A percentile compares a stretch with the other conserved stretches of the same genome.
These are phyloP conservation scores for Drepanosiphum platanoidis DNA, from an alignment of 2,888 invertebrate genomes.

Conservation along the genomic window DNA sequence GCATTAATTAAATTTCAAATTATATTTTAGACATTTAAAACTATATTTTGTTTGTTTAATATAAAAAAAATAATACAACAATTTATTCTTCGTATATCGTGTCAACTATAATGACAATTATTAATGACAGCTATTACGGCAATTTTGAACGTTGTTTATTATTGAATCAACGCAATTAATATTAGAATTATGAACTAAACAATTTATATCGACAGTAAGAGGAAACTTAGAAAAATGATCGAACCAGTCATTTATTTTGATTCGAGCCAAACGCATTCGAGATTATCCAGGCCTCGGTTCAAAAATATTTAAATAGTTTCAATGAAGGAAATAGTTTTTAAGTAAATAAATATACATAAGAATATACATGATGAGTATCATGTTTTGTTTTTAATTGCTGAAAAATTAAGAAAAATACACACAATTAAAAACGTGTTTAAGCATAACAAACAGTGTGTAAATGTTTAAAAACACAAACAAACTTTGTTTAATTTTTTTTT, in stretches of 20 bases:
- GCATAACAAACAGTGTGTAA: background rate
- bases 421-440: background rate
- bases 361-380: too few relatives aligned
- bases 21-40: too few relatives aligned
- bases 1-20: too few relatives aligned
- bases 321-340: too few relatives aligned
- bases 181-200: too few relatives aligned
- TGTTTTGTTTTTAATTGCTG: background rate
- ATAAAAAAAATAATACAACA: background rate
- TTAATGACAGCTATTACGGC: background rate
- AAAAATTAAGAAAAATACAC: background rate
- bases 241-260: background rate
- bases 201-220: too few relatives aligned
- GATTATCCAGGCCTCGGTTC: too few relatives aligned
- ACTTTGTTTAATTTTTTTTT: slow-evolving; percentile 17
- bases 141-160: too few relatives aligned
- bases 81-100: background rate
- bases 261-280: background rate
- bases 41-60: background rate
- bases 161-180: too few relatives aligned
- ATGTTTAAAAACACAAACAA: background rate
- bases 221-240: background rate
- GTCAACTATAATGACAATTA: background rate
- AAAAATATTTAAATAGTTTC: too few relatives aligned
- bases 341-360: too few relatives aligned